phyloP scores from a whole-genome alignment of 2,888 invertebrate species.

The Acleris emargana region DNA sequence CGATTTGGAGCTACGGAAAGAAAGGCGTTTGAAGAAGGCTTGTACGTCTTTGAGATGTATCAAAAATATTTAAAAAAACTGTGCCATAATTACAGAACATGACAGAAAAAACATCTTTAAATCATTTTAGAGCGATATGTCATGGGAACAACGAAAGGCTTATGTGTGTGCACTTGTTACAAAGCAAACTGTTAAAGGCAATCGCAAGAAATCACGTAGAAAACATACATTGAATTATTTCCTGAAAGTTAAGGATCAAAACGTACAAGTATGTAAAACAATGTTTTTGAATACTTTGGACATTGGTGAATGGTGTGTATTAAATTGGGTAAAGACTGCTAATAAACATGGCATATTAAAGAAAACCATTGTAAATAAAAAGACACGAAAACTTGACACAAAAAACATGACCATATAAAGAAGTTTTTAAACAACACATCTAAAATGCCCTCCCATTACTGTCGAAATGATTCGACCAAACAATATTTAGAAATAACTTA shows the following conservation, averaged over 20 bases:
- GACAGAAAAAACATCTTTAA: constrained; percentile 10
- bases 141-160: constrained; percentile 17
- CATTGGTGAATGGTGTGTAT: constrained; percentile 19
- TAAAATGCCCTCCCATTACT: constrained; percentile 21
- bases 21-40: constrained; percentile 7
- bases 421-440: constrained; percentile 18
- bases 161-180: constrained; percentile 19
- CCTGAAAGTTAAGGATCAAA: constrained; percentile 17
- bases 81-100: constrained; percentile 12
- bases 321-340: constrained; percentile 12
- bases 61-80: constrained; percentile 8
- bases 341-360: constrained; percentile 4
- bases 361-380: constrained; percentile 4
- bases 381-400: constrained; percentile 12
- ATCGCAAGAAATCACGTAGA: constrained; percentile 12
- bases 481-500: constrained; percentile 23
- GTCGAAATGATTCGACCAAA: constrained; percentile 15
- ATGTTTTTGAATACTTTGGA: constrained; percentile 19
- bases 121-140: constrained; percentile 16
- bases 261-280: constrained; percentile 14
- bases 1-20: constrained; percentile 14
- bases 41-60: constrained; percentile 12
- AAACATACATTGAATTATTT: constrained; percentile 11
- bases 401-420: constrained; percentile 14
- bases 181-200: constrained; percentile 8